phyloP scores from a whole-genome alignment of 1,140 invertebrate species.

The Microplitis demolitor region DNA sequence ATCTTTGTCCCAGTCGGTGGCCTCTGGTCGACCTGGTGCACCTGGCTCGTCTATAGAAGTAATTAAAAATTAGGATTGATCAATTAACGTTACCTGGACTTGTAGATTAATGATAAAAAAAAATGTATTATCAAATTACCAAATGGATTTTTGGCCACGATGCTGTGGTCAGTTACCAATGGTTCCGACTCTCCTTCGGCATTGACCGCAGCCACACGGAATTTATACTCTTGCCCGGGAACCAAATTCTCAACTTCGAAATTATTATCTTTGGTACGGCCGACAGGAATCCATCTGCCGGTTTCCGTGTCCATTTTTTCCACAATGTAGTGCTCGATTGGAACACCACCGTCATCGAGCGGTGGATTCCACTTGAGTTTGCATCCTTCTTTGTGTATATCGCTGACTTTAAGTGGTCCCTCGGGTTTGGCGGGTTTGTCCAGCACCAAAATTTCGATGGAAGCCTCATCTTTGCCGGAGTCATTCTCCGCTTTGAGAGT shows the following conservation, averaged over 20 bases:
- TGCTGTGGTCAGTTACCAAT: conserved; percentile 83
- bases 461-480: conserved; percentile 88
- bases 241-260: conserved; percentile 83
- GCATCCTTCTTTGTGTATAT: conserved; percentile 93
- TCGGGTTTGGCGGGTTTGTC: conserved; percentile 89
- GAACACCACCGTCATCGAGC: conserved; percentile 86
- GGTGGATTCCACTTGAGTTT: conserved; percentile 94
- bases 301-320: conserved; percentile 89
- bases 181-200: conserved; percentile 94
- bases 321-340: conserved; percentile 89
- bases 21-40: conserved; percentile 85
- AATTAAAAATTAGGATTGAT: conserved; percentile 6
- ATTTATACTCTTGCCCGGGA: conserved; percentile 95
- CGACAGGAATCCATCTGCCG: conserved; percentile 83
- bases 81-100: background rate
- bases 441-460: conserved; percentile 85
- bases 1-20: conserved; percentile 94
- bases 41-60: conserved; percentile 80
- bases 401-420: conserved; percentile 88
- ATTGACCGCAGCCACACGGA: conserved; percentile 94
- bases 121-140: conserved; percentile 64
- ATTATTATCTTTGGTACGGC: conserved; percentile 79
- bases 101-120: background rate
- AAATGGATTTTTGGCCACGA: conserved; percentile 97
- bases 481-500: conserved; percentile 89